Evolutionary conservation across 2,113 vertebrate species (phyloP).

Genomic region (Scalopus aquaticus): DNA sequence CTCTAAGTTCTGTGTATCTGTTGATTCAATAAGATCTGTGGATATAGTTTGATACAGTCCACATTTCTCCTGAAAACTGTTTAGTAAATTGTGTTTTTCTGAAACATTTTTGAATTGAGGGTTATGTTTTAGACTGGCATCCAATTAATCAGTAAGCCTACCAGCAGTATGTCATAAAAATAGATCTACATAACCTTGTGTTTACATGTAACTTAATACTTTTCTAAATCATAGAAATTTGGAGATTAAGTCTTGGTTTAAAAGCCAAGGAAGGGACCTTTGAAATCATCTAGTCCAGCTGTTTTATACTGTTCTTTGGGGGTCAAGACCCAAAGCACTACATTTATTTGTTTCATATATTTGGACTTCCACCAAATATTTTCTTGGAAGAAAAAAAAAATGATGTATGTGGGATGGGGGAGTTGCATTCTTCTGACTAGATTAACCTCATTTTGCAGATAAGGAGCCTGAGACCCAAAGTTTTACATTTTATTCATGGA

Average conservation of each 20-base stretch:
- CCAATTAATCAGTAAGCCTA: conserved; percentile 33
- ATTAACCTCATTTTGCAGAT: neutral
- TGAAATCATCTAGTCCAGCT: conserved; percentile 10
- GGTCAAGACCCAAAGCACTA: neutral
- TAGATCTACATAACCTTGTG: conserved; percentile 42
- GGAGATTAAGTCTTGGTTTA: conserved; percentile 46
- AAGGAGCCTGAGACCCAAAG: conserved; percentile 18
- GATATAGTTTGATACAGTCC: conserved; percentile 16
- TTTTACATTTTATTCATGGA: conserved; percentile 15
- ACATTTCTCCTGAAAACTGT: conserved; percentile 43
- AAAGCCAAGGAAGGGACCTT: conserved; percentile 9
- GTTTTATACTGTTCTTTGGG: conserved; percentile 19
- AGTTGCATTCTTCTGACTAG: neutral
- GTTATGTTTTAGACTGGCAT: conserved; percentile 38
- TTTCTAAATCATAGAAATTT: conserved; percentile 48
- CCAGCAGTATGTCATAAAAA: neutral
- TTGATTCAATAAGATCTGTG: conserved; percentile 32
- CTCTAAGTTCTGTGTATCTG: neutral
- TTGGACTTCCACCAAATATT: neutral
- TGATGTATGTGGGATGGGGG: neutral
- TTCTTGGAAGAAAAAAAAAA: neutral
- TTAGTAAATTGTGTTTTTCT: conserved; percentile 56
- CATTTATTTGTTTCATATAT: conserved; percentile 24
- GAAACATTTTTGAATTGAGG: conserved; percentile 25
- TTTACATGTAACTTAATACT: conserved; percentile 47